Conservation (phyloP, 2,113 vertebrate genomes). For the Rhea americana region DNA sequence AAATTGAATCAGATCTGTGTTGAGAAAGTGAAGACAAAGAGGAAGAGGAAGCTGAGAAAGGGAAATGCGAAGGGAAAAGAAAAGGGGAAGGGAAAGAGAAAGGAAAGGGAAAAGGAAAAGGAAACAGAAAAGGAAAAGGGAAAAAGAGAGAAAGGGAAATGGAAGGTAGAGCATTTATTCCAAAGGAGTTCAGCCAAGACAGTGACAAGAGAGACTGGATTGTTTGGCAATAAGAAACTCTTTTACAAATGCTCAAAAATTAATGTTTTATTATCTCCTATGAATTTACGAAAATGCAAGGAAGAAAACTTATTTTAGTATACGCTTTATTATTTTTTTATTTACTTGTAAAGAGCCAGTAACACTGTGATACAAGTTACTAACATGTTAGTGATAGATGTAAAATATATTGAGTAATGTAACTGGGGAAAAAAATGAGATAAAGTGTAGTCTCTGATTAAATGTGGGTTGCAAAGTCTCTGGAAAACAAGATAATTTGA, state of each 20-base stretch:
- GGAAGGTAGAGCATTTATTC: not conserved
- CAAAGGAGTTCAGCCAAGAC: not conserved
- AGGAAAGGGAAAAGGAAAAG: not conserved
- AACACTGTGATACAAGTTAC: not conserved
- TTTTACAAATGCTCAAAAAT: not conserved
- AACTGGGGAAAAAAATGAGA: not conserved
- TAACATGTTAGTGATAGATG: not conserved
- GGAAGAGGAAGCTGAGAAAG: not conserved
- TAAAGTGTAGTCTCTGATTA: not conserved
- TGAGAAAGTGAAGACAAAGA: not conserved
- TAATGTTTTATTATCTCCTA: not conserved
- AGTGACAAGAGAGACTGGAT: not conserved
- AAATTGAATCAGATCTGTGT: not conserved
- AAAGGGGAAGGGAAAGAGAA: not conserved
- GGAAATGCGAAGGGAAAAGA: not conserved
- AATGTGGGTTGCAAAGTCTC: not conserved
- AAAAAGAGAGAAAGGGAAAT: not conserved
- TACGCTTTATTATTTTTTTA: not conserved
- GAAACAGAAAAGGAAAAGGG: not conserved
- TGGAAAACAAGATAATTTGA: constrained; percentile 1
- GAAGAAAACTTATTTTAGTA: not conserved
- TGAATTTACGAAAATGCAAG: not conserved
- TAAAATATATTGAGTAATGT: not conserved
- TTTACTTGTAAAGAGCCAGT: not conserved
- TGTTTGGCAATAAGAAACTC: not conserved